Conservation (phyloP, 2,113 vertebrate genomes). For the Gavialis gangeticus region DNA sequence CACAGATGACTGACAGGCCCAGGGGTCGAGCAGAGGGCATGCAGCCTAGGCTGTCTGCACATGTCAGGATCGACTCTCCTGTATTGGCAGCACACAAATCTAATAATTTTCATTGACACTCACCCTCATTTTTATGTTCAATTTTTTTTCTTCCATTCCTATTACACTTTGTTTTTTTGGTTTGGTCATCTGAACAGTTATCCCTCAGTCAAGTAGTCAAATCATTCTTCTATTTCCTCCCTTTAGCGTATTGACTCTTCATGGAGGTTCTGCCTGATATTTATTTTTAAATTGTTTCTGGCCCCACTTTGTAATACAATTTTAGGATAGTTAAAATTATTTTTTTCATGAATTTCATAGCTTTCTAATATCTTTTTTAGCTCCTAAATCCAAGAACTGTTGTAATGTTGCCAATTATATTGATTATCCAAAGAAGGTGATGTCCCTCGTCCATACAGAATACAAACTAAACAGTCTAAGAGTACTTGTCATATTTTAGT, state of each 20-base stretch:
- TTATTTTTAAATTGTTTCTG: background rate
- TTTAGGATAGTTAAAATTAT: background rate
- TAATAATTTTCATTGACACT: too few species aligned
- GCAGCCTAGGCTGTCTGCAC: too few species aligned
- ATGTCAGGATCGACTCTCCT: too few species aligned
- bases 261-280: background rate
- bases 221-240: background rate
- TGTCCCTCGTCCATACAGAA: background rate
- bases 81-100: too few species aligned
- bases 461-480: background rate
- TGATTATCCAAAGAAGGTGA: background rate
- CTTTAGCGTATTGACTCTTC: background rate
- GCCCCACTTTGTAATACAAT: too few species aligned
- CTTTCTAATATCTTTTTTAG: background rate
- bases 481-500: background rate
- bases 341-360: background rate
- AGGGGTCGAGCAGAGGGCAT: too few species aligned
- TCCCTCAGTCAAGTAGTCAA: background rate
- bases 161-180: background rate
- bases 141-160: background rate
- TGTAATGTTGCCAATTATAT: background rate
- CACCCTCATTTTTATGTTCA: too few species aligned
- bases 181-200: background rate
- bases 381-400: background rate
- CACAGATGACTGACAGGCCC: too few species aligned